These are phyloP conservation scores for Macrosteles quadrilineatus DNA, from an alignment of 1,140 invertebrate genomes.

Conservation along the genomic window DNA sequence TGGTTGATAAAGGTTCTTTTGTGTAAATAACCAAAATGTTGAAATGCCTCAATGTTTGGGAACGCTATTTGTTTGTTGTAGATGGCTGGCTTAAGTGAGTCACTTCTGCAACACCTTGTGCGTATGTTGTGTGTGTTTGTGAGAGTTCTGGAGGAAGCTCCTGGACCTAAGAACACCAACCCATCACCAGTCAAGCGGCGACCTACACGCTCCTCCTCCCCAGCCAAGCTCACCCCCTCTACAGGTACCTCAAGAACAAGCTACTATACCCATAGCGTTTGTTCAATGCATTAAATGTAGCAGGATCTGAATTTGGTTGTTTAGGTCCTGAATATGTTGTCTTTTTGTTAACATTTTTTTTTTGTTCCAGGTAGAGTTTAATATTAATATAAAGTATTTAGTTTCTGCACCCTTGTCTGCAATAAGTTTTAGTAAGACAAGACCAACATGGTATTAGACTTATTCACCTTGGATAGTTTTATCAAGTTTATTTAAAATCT, in stretches of 20 bases:
- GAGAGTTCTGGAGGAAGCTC: slow-evolving; percentile 73
- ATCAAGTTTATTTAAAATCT: no score
- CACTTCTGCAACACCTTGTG: slow-evolving; percentile 61
- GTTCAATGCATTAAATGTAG: slow-evolving; percentile 41
- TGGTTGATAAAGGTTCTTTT: no score
- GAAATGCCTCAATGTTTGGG: not conserved
- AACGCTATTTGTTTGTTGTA: not conserved
- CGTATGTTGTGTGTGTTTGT: slow-evolving; percentile 73
- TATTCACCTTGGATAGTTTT: no score
- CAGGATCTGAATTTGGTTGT: slow-evolving; percentile 4
- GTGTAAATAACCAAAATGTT: not conserved
- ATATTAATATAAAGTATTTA: slow-evolving; percentile 14
- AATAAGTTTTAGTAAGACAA: no score
- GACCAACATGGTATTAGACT: no score
- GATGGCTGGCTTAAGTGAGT: slow-evolving; percentile 28
- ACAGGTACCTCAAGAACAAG: slow-evolving; percentile 46
- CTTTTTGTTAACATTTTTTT: not conserved
- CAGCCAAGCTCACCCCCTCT: slow-evolving; percentile 45
- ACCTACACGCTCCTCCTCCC: slow-evolving; percentile 45
- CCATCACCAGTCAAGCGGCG: slow-evolving; percentile 57
- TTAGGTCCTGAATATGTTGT: not conserved
- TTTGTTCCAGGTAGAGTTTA: no score
- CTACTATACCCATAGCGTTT: no score
- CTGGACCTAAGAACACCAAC: slow-evolving; percentile 43
- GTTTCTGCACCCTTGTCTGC: no score